Percentiles rank a stretch among this genome's conserved stretches.
Evolutionary conservation across 2,888 invertebrate genomes (phyloP).

Genomic region (Coecobrya sp.): DNA sequence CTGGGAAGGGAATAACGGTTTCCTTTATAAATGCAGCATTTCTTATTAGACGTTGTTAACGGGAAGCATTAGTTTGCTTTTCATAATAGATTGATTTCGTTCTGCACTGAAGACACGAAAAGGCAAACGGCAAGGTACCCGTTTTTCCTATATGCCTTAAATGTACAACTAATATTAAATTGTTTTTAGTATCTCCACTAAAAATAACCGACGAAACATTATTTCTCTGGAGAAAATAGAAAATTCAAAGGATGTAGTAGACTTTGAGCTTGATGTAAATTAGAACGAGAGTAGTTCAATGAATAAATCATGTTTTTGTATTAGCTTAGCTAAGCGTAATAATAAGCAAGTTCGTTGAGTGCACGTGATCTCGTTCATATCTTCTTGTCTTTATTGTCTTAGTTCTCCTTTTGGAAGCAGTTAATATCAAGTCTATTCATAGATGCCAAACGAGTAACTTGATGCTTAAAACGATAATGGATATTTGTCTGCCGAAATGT

Average conservation of each 20-base stretch:
- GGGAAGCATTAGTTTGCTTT: not conserved
- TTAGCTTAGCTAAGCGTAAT: not conserved
- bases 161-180: too few relatives aligned
- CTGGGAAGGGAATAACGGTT: too few relatives aligned
- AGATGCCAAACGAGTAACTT: not conserved
- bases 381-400: not conserved
- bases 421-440: not conserved
- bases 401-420: not conserved
- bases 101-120: not conserved
- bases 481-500: not conserved
- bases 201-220: not conserved
- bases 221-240: too few relatives aligned
- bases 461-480: not conserved
- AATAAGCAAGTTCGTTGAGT: not conserved
- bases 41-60: not conserved
- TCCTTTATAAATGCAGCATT: too few relatives aligned
- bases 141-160: too few relatives aligned
- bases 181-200: too few relatives aligned
- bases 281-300: not conserved
- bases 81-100: not conserved
- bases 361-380: not conserved
- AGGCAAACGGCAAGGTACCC: not conserved
- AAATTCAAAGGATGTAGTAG: too few relatives aligned
- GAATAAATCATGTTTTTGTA: not conserved
- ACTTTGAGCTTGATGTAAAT: not conserved